Evolutionary conservation across 2,113 vertebrate species (phyloP).

Genomic region (Tyto alba): DNA sequence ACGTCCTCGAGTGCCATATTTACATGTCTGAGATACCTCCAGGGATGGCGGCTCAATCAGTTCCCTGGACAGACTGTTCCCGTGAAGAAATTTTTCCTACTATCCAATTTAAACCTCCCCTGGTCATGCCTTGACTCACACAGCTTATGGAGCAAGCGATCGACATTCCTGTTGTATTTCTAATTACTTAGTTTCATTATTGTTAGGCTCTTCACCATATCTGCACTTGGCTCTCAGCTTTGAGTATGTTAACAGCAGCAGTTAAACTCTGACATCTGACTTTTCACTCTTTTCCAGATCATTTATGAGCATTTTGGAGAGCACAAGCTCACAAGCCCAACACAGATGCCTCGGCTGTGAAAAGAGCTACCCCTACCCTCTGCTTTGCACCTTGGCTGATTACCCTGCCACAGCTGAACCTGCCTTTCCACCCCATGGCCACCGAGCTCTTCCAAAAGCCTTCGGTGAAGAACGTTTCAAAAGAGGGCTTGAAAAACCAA

Average conservation of each 20-base stretch:
- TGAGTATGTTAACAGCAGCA: neutral
- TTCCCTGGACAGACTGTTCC: neutral
- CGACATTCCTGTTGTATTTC: neutral
- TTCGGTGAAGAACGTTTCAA: neutral
- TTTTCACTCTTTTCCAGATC: neutral
- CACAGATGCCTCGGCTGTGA: neutral
- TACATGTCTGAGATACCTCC: neutral
- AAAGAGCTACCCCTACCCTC: neutral
- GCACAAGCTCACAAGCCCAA: neutral
- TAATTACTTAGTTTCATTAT: neutral
- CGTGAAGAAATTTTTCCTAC: neutral
- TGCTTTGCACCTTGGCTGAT: neutral
- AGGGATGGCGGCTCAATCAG: neutral
- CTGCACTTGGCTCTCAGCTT: neutral
- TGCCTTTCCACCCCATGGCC: neutral
- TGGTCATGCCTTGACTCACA: neutral
- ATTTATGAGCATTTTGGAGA: neutral
- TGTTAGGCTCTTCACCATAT: neutral
- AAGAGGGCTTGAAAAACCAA: neutral
- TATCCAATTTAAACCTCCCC: neutral
- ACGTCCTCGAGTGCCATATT: neutral
- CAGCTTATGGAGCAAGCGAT: accelerated
- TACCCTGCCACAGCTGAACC: neutral
- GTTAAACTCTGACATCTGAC: neutral
- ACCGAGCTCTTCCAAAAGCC: neutral